phyloP scores from a whole-genome alignment of 2,888 invertebrate species.

The Acutogordius australiensis region DNA sequence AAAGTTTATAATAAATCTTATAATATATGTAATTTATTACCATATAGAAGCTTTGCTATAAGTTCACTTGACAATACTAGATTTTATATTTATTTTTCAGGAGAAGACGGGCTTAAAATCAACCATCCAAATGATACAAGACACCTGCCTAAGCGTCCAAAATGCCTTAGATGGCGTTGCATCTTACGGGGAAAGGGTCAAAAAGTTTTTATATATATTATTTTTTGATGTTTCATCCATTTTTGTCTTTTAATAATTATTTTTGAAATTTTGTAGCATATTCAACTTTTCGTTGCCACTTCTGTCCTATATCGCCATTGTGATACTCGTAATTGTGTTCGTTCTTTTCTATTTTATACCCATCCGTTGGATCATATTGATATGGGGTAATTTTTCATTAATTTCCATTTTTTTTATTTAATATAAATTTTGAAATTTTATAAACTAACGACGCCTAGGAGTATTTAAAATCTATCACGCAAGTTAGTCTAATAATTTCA shows the following conservation, averaged over 20 bases:
- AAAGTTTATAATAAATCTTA: too few relatives aligned
- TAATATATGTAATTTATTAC: too few relatives aligned
- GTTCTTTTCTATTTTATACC: conserved; percentile 60
- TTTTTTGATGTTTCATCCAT: conserved; percentile 7
- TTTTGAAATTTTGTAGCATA: conserved; percentile 35
- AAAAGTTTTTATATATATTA: conserved; percentile 40
- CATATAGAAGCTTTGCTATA: background rate
- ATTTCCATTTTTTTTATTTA: background rate
- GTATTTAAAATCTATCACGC: too few relatives aligned
- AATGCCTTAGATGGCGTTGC: conserved; percentile 75
- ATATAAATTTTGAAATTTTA: too few relatives aligned
- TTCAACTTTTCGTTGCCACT: conserved; percentile 90
- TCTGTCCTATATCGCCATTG: conserved; percentile 61
- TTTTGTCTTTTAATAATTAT: conserved; percentile 11
- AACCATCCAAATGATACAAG: conserved; percentile 69
- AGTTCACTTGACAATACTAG: background rate
- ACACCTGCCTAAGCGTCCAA: conserved; percentile 81
- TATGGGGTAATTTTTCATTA: conserved; percentile 39
- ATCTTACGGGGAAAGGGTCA: conserved; percentile 63
- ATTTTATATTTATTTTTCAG: background rate
- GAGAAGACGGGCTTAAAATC: conserved; percentile 37
- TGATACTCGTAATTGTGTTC: conserved; percentile 40
- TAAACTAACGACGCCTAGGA: too few relatives aligned
- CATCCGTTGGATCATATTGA: conserved; percentile 52
- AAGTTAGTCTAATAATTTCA: too few relatives aligned